Evolutionary conservation across 1,140 invertebrate genomes (phyloP), one percentile per base, ranked within the genome.

Genomic region (Drosophila tropicalis): DNA sequence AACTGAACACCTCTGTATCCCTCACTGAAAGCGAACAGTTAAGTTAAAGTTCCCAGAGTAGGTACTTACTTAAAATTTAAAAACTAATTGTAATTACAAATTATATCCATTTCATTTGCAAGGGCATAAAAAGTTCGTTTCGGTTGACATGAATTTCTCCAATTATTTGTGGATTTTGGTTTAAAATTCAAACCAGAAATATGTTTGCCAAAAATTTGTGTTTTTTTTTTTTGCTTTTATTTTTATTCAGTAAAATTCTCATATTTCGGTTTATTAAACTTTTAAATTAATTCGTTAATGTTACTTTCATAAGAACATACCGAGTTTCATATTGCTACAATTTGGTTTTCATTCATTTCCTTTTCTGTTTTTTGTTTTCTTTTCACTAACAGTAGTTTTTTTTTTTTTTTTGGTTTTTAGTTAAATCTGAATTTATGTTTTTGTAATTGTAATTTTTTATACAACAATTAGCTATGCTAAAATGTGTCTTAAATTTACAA

Each of bases 301-400:
- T 87, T 87, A 87, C 83, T 89, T 87, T 87, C 83, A 87, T 87
- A 87, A 87, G 83, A 87, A 87, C 84, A 87, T 87, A 87, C 81
- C 83, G 83, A 87, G 84, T 89, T 86, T 85, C 72, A 87, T 87
- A 83, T 80, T 87, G 84, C 83, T 87, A 87, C 79, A 78, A 76
- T 83, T 79, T 77, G 71, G 62, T 68, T 67, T 60, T 70, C 47
- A 22, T 72, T 70, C 34, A 36, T 36, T 67, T 61, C 17, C 55
- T 55, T 74, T 51, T 47, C 47, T 61, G 41, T 64, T 32, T 25
- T 60, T 64, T 57, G 40, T n/a, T 39, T 39, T 29, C 69, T 85
- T 76, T 61, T 76, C 73, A 85, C 78, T 78, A 86, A 85, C 77
- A 81, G 63, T 84, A 74, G 60, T 57, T 70, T 72, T 67, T 60